Evolutionary conservation across 2,888 invertebrate genomes (phyloP), one percentile per base, ranked within the genome.

Genomic region (Drosophila suboccidentalis): DNA sequence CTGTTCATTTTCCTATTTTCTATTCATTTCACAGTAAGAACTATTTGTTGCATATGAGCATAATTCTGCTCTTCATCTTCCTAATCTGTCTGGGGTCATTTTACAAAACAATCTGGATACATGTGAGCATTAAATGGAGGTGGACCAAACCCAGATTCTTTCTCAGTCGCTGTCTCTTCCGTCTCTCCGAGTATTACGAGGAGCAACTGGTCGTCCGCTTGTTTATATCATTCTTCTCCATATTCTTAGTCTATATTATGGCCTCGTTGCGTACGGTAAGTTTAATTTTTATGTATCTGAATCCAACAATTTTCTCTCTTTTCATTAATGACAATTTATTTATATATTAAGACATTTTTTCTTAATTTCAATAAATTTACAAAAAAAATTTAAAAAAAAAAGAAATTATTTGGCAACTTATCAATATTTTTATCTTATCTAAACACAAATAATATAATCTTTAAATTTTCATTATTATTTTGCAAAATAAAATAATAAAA

Each of bases 241-340:
- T 95, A 2, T 92, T 96, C 72, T 93, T 96, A 60, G 95, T 96
- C 0, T 96, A 94, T 73, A 94, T 95, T n/a, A 91, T 85, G 57
- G 54, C 60, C 1, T 38, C 68, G 0, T 10, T 63, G 8, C 38
- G 38, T n/a, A 49, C 51, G 69, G 82, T 84, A 22, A 11, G 64
- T 22, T 9, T 4, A 13, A 8, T 6, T 11, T 15, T 8, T 3
- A 39, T 39, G 26, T 26, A 5, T 22, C 5, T n/a, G 29, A 1
- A 29, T 8, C 32, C 9, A 32, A 9, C 32, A 9, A 22, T 22
- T 22, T 26, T 26, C 5, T 26, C 5, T 26, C 26, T 6, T 6
- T 26, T 26, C 6, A 26, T 26, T 5, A 26, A 26, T 6, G 6
- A 26, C 26, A 22, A 22, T 22, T 22, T 26, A 26, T 26, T 26